Conservation (phyloP, 2,797 vertebrate species). For the Rhadinocentrus ornatus region DNA sequence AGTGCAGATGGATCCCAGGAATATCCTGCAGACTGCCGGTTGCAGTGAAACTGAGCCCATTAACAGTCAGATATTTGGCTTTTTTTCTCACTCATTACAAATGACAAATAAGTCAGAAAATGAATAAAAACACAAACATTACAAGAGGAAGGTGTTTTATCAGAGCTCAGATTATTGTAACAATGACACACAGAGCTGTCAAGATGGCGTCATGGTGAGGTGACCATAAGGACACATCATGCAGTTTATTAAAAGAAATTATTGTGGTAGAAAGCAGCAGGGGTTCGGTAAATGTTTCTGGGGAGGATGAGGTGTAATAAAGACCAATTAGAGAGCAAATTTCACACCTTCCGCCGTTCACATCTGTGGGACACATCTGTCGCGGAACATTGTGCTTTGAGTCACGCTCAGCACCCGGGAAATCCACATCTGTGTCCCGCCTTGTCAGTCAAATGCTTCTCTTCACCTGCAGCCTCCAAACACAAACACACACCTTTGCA, state of each 20-base stretch:
- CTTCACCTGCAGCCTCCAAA: slow-evolving; percentile 13
- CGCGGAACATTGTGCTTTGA: slow-evolving; percentile 17
- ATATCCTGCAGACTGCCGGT: slow-evolving; percentile 28
- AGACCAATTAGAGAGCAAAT: slow-evolving; percentile 62
- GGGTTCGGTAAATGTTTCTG: neutral
- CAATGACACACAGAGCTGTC: neutral
- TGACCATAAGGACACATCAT: slow-evolving; percentile 39
- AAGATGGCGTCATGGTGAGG: slow-evolving; percentile 16
- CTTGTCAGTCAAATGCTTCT: slow-evolving; percentile 52
- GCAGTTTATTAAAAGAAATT: slow-evolving; percentile 15
- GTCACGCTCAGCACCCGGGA: slow-evolving; percentile 37
- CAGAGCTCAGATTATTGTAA: slow-evolving; percentile 28
- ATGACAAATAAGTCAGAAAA: slow-evolving; percentile 13
- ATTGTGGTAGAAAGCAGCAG: slow-evolving; percentile 24
- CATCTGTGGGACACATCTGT: slow-evolving; percentile 54
- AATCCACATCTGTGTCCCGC: slow-evolving; percentile 69
- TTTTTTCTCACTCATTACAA: slow-evolving; percentile 18
- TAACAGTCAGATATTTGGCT: neutral
- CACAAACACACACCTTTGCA: neutral
- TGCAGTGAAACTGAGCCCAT: slow-evolving; percentile 19
- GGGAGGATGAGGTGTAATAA: slow-evolving; percentile 12
- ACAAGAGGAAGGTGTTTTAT: neutral
- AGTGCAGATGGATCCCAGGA: slow-evolving; percentile 28
- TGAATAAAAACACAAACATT: neutral
- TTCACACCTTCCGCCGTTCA: slow-evolving; percentile 47